Base-by-base conservation (phyloP, 1,140 invertebrate species). In the Heliconius hermathena region DNA sequence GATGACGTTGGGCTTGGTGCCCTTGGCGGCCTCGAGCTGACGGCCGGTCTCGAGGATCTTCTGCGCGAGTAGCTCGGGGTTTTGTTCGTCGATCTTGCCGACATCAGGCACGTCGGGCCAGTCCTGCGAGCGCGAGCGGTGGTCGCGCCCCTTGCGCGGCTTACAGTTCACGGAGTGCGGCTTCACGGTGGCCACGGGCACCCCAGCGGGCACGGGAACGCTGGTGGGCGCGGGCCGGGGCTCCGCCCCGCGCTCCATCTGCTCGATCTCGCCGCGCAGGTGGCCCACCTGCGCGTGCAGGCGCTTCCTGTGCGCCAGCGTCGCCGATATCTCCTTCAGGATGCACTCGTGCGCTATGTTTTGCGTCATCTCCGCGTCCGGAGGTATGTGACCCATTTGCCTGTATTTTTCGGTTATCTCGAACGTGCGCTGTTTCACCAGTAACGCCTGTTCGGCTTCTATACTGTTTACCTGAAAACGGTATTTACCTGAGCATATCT, bases 71-170 rank as follows among this genome's bases (percentile, higher is more conserved):
- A 98, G 96, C 92, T 98, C 98, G 0, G 98, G 98, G 95, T 98
- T 98, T 85, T 98, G 98, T 86, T 98, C 98, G 86, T 98, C 97
- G 79, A 98, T 98, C 91, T 98, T 98, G 3, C 97, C 97, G 46
- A 98, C 96, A 83, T 98, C 97, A 1, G 98, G 98, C 36, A 98
- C 97, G 82, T 98, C 97, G 0, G 98, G 98, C 98, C 98, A 98
- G 87, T 98, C 98, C 90, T 98, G 98, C 1, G 97, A 98, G 4
- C 97, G 95, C 3, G 97, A 96, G 3, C 97, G 95, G 77, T 96
- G 96, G 77, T 98, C 97, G 36, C 97, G 94, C 57, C 95, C 96
- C 87, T 97, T 97, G 2, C 97, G 95, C 1, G 95, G 90, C 80
- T 96, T 95, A 2, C 81, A 88, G 74, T 90, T 92, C 13, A 93